Evolutionary conservation across 2,797 vertebrate genomes (phyloP), one percentile per base, ranked within the genome.

Genomic region (Sus cebifrons): DNA sequence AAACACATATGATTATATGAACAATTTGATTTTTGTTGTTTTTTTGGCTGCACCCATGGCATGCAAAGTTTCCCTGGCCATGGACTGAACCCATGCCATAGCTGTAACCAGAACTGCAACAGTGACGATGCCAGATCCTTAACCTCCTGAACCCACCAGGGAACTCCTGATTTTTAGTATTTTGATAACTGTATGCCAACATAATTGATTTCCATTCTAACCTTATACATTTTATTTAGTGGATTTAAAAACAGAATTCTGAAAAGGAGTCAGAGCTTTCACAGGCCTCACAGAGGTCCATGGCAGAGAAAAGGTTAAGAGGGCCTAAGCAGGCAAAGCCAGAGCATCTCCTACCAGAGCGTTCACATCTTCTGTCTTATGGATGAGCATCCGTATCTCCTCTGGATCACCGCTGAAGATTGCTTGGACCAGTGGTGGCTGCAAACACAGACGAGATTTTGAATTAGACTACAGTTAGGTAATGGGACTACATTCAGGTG

Each of bases 331-430:
- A 25, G 62, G 14, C 21, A 81, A 86, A 73, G 32, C 21, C 11
- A 40, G 3, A 58, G 82, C 67, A 74, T 75, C 84, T 90, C 98
- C 97, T 99, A 99, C 99, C 99, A 99, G 98, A 97, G 99, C 99
- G 11, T 99, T 99, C 98, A 99, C 99, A 98, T 99, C 99, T 98
- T 99, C 99, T 0, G 99, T 99, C 98, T 99, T 99, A 98, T 99
- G 99, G 97, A 99, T 99, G 97, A 99, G 98, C 99, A 99, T 99
- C 5, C 99, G 99, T 94, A 99, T 99, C 98, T 99, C 99, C 86
- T 99, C 99, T 2, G 99, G 99, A 97, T 99, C 99, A n/a, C 99
- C 99, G 0, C 99, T 99, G 98, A 99, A 99, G 98, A 99, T 99
- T 1, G 99, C 99, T 97, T 99, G 99, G 98, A 99, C 99, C 97